Evolutionary conservation across 1,140 invertebrate genomes (phyloP), one percentile per base, ranked within the genome.

Genomic region (Telenomus remus): DNA sequence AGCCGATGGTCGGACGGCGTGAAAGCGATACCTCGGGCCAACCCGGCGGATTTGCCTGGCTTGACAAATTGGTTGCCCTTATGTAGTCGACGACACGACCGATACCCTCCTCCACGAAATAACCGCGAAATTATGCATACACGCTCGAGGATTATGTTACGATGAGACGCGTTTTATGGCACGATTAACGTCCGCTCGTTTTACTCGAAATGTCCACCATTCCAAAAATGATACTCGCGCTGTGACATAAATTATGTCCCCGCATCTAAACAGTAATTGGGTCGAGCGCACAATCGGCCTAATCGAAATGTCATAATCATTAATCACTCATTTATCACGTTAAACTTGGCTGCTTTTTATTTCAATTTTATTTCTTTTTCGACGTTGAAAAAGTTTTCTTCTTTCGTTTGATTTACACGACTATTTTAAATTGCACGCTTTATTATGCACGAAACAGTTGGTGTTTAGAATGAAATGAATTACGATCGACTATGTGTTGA

Each of bases 61-160:
- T 64, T 75, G 68, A 75, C 76, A 79, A 79, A 79, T 79, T 43
- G 76, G 63, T 64, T 54, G 48, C 72, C 66, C 56, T 68, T 77
- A 68, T 49, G 51, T 64, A 42, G 49, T 65, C 50, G 42, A 74
- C 56, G 63, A 66, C 48, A 60, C 50, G 65, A 51, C 64, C 66
- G 55, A 70, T 70, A 65, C 60, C 70, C 64, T 59, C 61, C 63
- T 37, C 37, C 16, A 59, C 44, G 55, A 60, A 76, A 69, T 70
- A 66, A 66, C 74, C 51, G 34, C 57, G 50, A 49, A 61, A 66
- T 76, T 71, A 76, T 60, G 53, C 63, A 27, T 27, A 27, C 19
- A 66, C 51, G 59, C 64, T 54, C 39, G 34, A 37, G 61, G 73
- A 70, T 76, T 70, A 70, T 65, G 60, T 70, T 76, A 76, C 65